Conservation (phyloP, 2,888 invertebrate species). For the Agrypnus murinus region DNA sequence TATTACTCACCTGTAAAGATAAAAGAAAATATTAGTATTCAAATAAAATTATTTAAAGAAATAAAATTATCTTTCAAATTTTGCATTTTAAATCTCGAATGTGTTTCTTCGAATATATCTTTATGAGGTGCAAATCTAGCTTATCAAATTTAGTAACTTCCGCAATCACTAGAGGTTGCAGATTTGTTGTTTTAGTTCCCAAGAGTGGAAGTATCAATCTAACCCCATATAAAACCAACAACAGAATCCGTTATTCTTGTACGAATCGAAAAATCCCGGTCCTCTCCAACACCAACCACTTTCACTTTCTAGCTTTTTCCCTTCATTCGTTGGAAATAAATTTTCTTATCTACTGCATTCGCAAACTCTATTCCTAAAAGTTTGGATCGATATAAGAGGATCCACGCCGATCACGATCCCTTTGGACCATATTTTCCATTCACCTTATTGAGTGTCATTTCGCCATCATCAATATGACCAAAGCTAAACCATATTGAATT, state of each 20-base stretch:
- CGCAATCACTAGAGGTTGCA: neutral
- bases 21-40: slow-evolving; percentile 23
- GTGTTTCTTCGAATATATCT: too few relatives aligned
- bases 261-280: slow-evolving; percentile 40
- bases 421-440: slow-evolving; percentile 61
- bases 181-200: slow-evolving; percentile 25
- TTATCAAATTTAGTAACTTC: neutral
- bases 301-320: slow-evolving; percentile 41
- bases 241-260: slow-evolving; percentile 43
- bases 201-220: slow-evolving; percentile 31
- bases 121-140: neutral
- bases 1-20: slow-evolving; percentile 52
- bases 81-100: too few relatives aligned
- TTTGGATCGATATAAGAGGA: slow-evolving; percentile 47
- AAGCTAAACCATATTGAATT: slow-evolving; percentile 65
- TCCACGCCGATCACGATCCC: slow-evolving; percentile 53
- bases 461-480: slow-evolving; percentile 65
- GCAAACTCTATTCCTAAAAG: slow-evolving; percentile 42
- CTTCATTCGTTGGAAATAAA: slow-evolving; percentile 40
- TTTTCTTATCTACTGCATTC: slow-evolving; percentile 47
- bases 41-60: neutral
- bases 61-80: too few relatives aligned
- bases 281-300: slow-evolving; percentile 14
- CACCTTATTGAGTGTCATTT: slow-evolving; percentile 64
- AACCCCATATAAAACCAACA: slow-evolving; percentile 35